These are phyloP conservation scores for Zaprionus ornatus DNA, from an alignment of 1,140 invertebrate genomes.

Conservation along the genomic window DNA sequence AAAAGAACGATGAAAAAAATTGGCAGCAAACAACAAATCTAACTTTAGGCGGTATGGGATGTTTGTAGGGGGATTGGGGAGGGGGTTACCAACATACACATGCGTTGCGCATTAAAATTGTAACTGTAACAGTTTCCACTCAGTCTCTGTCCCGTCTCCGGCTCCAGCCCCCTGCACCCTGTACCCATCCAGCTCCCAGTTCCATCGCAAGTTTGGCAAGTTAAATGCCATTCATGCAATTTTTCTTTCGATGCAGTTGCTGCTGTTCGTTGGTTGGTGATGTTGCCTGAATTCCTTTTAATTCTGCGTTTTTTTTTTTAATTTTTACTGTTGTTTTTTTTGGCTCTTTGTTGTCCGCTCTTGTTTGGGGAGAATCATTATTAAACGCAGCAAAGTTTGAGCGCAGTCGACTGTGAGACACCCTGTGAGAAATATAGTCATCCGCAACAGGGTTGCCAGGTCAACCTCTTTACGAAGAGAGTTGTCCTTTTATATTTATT, in stretches of 20 bases:
- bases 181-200: background rate
- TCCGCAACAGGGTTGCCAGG: background rate
- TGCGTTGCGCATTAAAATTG: slow-evolving; percentile 79
- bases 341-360: background rate
- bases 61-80: background rate
- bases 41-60: slow-evolving; percentile 58
- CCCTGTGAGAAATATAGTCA: background rate
- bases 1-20: slow-evolving; percentile 76
- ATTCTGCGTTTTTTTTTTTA: slow-evolving; percentile 36
- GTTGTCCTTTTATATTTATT: too few species aligned
- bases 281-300: slow-evolving; percentile 57
- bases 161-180: background rate
- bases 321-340: background rate
- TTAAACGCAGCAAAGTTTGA: background rate
- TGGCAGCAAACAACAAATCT: slow-evolving; percentile 80
- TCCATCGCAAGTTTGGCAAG: slow-evolving; percentile 46
- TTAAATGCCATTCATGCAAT: slow-evolving; percentile 78
- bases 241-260: slow-evolving; percentile 27
- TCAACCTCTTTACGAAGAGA: too few species aligned
- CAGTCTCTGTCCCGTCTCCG: slow-evolving; percentile 17
- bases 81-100: slow-evolving; percentile 43
- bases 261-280: slow-evolving; percentile 37
- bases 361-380: background rate
- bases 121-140: slow-evolving; percentile 66
- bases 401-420: background rate